Evolutionary conservation across 2,888 invertebrate genomes (phyloP).

Genomic region (Caradrina kadenii): DNA sequence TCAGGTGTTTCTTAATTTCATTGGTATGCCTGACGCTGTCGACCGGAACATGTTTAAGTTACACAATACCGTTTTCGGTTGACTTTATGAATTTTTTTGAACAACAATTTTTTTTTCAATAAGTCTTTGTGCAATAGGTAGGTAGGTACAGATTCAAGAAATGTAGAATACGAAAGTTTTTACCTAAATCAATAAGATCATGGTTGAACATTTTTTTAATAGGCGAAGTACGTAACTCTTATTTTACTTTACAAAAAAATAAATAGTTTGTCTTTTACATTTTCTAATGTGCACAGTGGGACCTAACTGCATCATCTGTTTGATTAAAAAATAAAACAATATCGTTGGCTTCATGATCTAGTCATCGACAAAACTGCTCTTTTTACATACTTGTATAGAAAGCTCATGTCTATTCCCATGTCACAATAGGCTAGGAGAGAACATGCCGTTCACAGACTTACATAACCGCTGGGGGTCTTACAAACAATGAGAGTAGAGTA

Average conservation of each 20-base stretch:
- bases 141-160: no score
- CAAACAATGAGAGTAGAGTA: conserved; percentile 52
- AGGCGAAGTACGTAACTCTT: no score
- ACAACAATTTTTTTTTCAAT: not conserved
- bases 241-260: no score
- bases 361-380: conserved; percentile 56
- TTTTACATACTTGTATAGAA: conserved; percentile 72
- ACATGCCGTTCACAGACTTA: conserved; percentile 60
- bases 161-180: no score
- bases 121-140: not conserved
- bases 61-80: conserved; percentile 38
- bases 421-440: conserved; percentile 73
- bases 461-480: conserved; percentile 53
- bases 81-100: conserved; percentile 17
- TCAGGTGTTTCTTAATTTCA: conserved; percentile 54
- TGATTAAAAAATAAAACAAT: conserved; percentile 13
- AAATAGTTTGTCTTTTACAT: no score
- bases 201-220: no score
- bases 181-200: no score
- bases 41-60: conserved; percentile 48
- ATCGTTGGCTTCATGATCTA: conserved; percentile 45
- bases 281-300: not conserved
- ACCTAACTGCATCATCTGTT: no score
- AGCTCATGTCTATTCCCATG: conserved; percentile 75
- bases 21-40: conserved; percentile 46